A percentile compares a stretch with the other conserved stretches of the same genome.
phyloP scores from a whole-genome alignment of 2,113 vertebrate genomes.

The Gymnogyps californianus region DNA sequence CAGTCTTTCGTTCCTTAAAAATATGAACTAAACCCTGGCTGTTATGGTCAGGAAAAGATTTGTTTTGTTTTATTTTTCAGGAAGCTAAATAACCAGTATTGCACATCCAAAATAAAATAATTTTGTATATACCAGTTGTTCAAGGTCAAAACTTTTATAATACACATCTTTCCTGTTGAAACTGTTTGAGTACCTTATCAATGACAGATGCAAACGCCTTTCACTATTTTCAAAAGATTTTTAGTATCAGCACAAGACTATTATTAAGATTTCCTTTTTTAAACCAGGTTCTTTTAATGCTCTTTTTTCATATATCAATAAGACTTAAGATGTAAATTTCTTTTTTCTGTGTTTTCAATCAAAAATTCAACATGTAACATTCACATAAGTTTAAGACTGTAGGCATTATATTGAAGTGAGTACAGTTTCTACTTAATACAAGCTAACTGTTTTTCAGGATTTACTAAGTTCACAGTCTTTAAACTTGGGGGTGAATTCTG shows the following conservation, averaged over 20 bases:
- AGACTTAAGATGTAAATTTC: not conserved
- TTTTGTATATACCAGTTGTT: not conserved
- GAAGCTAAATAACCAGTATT: not conserved
- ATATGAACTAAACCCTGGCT: not conserved
- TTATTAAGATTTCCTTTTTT: not conserved
- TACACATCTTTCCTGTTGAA: not conserved
- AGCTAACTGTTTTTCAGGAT: not conserved
- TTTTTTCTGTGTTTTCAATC: not conserved
- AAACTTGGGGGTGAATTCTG: not conserved
- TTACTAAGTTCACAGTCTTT: not conserved
- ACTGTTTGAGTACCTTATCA: not conserved
- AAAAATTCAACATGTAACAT: not conserved
- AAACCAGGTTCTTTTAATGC: not conserved
- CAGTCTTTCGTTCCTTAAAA: not conserved
- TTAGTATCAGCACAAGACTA: not conserved
- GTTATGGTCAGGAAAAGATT: not conserved
- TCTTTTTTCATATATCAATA: not conserved
- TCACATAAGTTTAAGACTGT: not conserved
- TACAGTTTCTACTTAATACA: not conserved
- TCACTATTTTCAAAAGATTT: not conserved
- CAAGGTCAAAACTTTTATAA: not conserved
- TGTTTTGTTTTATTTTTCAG: not conserved
- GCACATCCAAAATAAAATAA: not conserved
- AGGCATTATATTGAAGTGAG: not conserved
- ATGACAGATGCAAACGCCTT: not conserved